Evolutionary conservation across 2,113 vertebrate genomes (phyloP).

Genomic region (Miniopterus natalensis): DNA sequence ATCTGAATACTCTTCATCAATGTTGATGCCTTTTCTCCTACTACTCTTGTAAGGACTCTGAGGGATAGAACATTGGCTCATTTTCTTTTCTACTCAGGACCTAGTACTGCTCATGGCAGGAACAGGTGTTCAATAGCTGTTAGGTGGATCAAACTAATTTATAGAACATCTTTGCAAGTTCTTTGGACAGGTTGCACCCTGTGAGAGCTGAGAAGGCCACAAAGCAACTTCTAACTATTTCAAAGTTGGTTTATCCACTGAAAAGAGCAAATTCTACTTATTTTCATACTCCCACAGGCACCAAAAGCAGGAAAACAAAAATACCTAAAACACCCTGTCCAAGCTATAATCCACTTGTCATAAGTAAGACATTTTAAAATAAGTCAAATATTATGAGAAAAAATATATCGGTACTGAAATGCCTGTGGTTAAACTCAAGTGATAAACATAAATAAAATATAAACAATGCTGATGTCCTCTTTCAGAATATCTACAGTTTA

Average conservation of each 20-base stretch:
- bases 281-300: not conserved
- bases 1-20: not conserved
- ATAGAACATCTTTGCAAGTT: not conserved
- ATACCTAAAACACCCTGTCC: not conserved
- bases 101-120: not conserved
- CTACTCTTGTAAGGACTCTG: not conserved
- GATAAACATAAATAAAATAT: conserved; percentile 39
- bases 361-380: not conserved
- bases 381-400: conserved; percentile 43
- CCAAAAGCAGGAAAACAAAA: conserved; percentile 18
- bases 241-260: not conserved
- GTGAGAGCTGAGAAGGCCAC: not conserved
- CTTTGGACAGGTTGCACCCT: not conserved
- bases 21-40: not conserved
- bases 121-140: not conserved
- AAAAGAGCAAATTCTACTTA: not conserved
- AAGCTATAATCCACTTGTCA: not conserved
- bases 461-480: not conserved
- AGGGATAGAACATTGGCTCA: not conserved
- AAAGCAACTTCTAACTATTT: not conserved
- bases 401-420: not conserved
- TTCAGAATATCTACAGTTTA: not conserved
- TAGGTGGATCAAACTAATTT: not conserved
- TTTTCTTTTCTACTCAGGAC: not conserved
- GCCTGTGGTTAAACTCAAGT: not conserved